Conservation (phyloP, 2,797 vertebrate genomes). For the Silurus lanzhouensis region DNA sequence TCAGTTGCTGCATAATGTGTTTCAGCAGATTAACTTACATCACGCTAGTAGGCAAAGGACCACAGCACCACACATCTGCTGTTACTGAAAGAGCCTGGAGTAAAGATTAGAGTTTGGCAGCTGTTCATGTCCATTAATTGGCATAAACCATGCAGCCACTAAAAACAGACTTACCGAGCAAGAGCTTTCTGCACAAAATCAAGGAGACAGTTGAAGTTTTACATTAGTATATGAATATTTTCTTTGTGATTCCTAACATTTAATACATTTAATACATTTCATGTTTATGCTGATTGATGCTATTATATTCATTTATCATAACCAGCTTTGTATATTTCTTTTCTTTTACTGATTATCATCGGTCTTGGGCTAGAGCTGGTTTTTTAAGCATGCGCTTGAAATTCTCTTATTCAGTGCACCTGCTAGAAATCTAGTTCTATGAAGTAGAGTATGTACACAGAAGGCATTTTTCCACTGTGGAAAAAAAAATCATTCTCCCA, state of each 20-base stretch:
- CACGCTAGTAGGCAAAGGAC: conserved; percentile 12
- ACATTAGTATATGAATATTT: neutral
- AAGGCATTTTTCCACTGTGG: conserved; percentile 1
- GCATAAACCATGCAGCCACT: conserved; percentile 47
- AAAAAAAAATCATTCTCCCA: conserved; percentile 11
- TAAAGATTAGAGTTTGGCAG: conserved; percentile 43
- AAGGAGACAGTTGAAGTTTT: conserved; percentile 57
- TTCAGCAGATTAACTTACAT: conserved; percentile 35
- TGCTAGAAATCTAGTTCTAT: neutral
- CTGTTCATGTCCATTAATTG: conserved; percentile 40
- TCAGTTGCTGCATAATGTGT: neutral
- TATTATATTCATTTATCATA: neutral
- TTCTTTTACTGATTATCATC: neutral
- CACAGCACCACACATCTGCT: conserved; percentile 41
- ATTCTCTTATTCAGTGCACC: neutral
- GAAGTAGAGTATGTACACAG: neutral
- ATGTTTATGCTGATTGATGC: neutral
- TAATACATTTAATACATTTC: neutral
- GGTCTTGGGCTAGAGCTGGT: neutral
- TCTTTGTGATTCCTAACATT: neutral
- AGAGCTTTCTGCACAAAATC: conserved; percentile 64
- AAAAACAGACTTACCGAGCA: conserved; percentile 69
- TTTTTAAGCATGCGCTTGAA: neutral
- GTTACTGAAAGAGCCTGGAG: conserved; percentile 40
- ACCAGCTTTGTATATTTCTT: neutral